phyloP scores from a whole-genome alignment of 1,140 invertebrate genomes.

The Papilio polyxenes region DNA sequence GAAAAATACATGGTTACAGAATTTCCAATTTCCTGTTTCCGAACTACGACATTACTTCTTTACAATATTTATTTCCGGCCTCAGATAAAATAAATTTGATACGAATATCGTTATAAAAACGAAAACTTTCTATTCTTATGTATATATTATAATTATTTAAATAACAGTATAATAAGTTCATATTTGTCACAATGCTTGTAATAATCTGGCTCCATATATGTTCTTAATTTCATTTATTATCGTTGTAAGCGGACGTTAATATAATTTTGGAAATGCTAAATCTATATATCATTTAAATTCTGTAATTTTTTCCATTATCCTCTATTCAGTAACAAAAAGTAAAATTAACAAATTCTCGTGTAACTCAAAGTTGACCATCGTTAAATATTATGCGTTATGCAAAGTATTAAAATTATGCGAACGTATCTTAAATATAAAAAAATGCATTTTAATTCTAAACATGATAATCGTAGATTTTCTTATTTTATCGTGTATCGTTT shows the following conservation, averaged over 20 bases:
- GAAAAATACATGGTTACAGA: neutral
- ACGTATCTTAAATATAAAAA: neutral
- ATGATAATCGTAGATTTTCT: neutral
- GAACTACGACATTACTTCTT: neutral
- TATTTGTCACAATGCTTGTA: neutral
- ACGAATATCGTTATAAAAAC: neutral
- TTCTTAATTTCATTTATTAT: neutral
- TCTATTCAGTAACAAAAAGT: neutral
- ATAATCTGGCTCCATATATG: neutral
- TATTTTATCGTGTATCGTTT: neutral
- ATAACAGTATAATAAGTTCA: neutral
- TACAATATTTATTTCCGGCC: neutral
- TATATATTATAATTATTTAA: neutral
- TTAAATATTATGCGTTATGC: neutral
- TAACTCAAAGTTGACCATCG: neutral
- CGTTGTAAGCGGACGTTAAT: neutral
- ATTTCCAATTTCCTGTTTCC: conserved; percentile 9
- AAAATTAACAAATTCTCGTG: neutral
- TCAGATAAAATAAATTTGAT: neutral
- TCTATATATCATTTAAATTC: neutral
- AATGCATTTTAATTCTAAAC: neutral
- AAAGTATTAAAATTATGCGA: neutral
- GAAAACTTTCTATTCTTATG: neutral
- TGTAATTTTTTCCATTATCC: neutral
- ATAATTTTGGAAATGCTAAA: neutral